Conservation (phyloP, 2,888 invertebrate genomes). For the Pachycephus smyrnensis region DNA sequence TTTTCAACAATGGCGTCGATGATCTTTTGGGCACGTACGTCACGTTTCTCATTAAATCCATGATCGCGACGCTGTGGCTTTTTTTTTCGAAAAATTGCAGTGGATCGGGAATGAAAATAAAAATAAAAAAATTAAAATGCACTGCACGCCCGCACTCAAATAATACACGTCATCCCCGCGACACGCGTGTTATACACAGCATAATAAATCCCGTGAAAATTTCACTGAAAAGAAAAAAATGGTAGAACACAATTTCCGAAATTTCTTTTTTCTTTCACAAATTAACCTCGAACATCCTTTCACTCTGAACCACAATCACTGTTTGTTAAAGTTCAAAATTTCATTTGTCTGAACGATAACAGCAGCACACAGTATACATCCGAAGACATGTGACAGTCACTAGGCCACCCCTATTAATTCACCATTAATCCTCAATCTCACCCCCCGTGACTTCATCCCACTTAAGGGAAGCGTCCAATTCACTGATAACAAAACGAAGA, state of each 20-base stretch:
- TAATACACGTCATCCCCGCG: not conserved
- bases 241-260: no score
- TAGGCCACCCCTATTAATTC: not conserved
- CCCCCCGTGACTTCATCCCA: not conserved
- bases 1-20: constrained; percentile 26
- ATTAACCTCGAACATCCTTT: not conserved
- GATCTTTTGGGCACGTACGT: not conserved
- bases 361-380: not conserved
- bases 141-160: not conserved
- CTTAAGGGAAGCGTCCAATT: not conserved
- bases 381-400: not conserved
- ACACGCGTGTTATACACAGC: not conserved
- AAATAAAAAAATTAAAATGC: not conserved
- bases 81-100: not conserved
- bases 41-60: not conserved
- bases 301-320: no score
- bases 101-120: not conserved
- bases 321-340: not conserved
- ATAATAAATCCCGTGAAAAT: not conserved
- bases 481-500: not conserved
- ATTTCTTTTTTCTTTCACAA: no score
- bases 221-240: not conserved
- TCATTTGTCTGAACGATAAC: not conserved
- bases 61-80: not conserved
- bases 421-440: not conserved